Conservation (phyloP, 2,797 vertebrate genomes). For the Micromesistius poutassou region DNA sequence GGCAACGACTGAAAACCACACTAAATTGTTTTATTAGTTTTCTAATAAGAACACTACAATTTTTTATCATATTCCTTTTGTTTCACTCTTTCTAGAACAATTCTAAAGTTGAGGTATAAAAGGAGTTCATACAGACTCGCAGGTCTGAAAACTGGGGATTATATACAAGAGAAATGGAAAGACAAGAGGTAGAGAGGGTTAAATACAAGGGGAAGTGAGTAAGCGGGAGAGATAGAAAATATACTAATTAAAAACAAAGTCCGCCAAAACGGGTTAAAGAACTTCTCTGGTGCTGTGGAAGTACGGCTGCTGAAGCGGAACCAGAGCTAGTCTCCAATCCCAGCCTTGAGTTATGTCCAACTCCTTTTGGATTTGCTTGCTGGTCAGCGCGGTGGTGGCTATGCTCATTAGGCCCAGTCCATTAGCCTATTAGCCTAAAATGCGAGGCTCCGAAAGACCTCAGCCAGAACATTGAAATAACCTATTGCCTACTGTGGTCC, state of each 20-base stretch:
- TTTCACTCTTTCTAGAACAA: conserved; percentile 84
- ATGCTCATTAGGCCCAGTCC: background rate
- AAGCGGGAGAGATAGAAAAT: conserved; percentile 73
- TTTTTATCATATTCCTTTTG: conserved; percentile 74
- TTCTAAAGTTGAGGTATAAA: conserved; percentile 89
- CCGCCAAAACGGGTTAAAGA: conserved; percentile 50
- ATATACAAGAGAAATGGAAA: conserved; percentile 82
- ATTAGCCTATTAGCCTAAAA: too few relatives aligned
- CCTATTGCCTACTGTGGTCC: background rate
- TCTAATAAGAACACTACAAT: conserved; percentile 87
- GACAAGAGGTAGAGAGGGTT: conserved; percentile 80
- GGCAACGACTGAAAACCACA: conserved; percentile 68
- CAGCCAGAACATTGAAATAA: background rate
- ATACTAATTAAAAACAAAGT: conserved; percentile 70
- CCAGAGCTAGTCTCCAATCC: background rate
- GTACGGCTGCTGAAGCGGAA: conserved; percentile 7
- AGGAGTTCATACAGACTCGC: conserved; percentile 82
- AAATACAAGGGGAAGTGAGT: conserved; percentile 70
- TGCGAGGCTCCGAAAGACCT: background rate
- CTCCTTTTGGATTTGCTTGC: background rate
- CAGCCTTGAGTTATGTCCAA: background rate
- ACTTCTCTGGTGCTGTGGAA: conserved; percentile 67
- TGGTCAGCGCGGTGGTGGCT: background rate
- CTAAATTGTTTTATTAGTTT: conserved; percentile 84
- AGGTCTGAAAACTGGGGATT: conserved; percentile 81